Evolutionary conservation across 2,113 vertebrate species (phyloP), one percentile per base, ranked within the genome.

Genomic region (Psilopsiagon aymara): DNA sequence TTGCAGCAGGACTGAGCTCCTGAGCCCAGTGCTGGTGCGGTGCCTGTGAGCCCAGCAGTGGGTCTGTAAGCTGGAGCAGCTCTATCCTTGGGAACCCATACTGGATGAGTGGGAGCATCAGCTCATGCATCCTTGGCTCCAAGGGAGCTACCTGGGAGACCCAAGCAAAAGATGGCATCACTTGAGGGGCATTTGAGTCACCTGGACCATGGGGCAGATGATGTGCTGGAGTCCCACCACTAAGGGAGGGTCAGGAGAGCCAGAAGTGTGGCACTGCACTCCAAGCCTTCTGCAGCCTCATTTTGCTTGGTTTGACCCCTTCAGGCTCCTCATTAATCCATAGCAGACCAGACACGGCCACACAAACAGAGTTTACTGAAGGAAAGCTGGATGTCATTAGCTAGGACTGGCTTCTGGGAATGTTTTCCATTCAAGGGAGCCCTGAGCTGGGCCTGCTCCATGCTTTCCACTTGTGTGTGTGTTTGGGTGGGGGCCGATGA

Each of bases 321-420:
- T 35, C 43, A 46, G 88, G 96, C 93, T 92, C 88, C 90, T 97
- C 97, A 76, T 89, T 97, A 96, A 97, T 95, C 83, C 82, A 21
- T 18, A 97, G 92, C 94, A 94, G 95, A 92, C 77, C 47, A 75
- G 87, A 76, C 82, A 55, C 0, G 81, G 97, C 97, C 97, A 97
- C 97, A 97, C 97, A 98, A 85, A 94, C 92, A 94, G 96, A 62
- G 60, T 96, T 95, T 96, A 96, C 88, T 80, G 92, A 69, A 88
- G 82, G 88, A 90, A 94, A 97, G 95, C 97, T 97, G 97, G 94
- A 95, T 98, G 87, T 97, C 97, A 97, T 97, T 96, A 97, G 95
- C 88, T 66, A 44, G 86, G 70, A 47, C 86, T 90, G 96, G 86
- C 94, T 96, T 71, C 88, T 93, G 82, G 53, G 89, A 92, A 88